Percentiles rank a stretch among this genome's conserved stretches.
Conservation (phyloP, 1,140 invertebrate species). For the Tetranychus urticae region DNA sequence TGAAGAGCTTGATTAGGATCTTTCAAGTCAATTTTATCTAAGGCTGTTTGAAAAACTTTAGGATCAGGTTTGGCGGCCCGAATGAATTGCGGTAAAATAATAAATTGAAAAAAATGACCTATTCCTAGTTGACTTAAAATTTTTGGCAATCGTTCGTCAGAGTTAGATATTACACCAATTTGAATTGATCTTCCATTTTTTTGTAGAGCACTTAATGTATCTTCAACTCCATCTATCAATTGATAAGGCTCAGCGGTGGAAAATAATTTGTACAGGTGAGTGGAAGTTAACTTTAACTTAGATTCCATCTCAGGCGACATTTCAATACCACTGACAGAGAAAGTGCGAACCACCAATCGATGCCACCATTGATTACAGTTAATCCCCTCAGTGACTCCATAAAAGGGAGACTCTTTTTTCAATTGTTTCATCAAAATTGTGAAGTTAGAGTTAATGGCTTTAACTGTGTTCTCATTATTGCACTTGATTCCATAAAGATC, state of each 20-base stretch:
- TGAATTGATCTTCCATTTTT: slow-evolving; percentile 10
- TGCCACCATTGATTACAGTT: slow-evolving; percentile 61
- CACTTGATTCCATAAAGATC: slow-evolving; percentile 32
- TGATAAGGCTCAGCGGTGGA: slow-evolving; percentile 42
- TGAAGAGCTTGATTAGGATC: slow-evolving; percentile 40
- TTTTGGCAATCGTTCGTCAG: slow-evolving; percentile 45
- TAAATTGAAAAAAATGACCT: slow-evolving; percentile 44
- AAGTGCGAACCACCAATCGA: slow-evolving; percentile 34
- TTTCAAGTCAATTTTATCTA: slow-evolving; percentile 17
- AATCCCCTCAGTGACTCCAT: slow-evolving; percentile 37
- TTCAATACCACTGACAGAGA: slow-evolving; percentile 21
- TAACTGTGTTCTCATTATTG: slow-evolving; percentile 28
- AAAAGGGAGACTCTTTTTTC: slow-evolving; percentile 46
- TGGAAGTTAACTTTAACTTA: slow-evolving; percentile 29
- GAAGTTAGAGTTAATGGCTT: slow-evolving; percentile 28
- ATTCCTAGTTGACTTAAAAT: slow-evolving; percentile 38
- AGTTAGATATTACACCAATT: slow-evolving; percentile 59
- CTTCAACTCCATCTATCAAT: slow-evolving; percentile 32
- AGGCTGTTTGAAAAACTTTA: slow-evolving; percentile 44
- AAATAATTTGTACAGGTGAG: slow-evolving; percentile 34
- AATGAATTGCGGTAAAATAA: slow-evolving; percentile 44
- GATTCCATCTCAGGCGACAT: slow-evolving; percentile 12
- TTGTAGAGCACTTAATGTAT: slow-evolving; percentile 37
- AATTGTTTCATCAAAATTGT: slow-evolving; percentile 33
- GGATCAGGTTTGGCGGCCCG: slow-evolving; percentile 46